Conservation (phyloP, 2,888 invertebrate genomes). For the Melieria omissa region DNA sequence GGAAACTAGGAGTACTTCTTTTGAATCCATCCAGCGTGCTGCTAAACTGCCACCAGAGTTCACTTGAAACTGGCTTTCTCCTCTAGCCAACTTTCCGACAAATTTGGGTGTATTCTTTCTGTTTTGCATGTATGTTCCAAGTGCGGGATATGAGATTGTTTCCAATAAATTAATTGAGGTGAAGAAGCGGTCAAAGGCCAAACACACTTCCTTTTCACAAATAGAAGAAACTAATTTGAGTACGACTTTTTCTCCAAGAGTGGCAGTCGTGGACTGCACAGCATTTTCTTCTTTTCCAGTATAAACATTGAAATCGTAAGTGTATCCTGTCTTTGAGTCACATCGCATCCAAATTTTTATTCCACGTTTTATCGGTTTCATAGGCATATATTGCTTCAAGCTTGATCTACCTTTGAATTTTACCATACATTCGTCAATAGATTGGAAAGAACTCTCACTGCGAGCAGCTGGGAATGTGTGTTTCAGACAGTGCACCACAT, state of each 20-base stretch:
- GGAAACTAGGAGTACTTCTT: conserved; percentile 7
- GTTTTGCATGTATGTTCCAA: conserved; percentile 20
- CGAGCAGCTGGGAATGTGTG: too few species aligned
- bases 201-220: background rate
- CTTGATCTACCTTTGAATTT: too few species aligned
- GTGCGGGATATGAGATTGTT: conserved; percentile 18
- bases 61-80: conserved; percentile 19
- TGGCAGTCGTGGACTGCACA: background rate
- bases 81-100: background rate
- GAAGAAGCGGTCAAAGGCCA: conserved; percentile 2
- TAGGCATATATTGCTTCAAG: conserved; percentile 16
- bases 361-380: conserved; percentile 18
- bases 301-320: conserved; percentile 33
- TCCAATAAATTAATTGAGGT: conserved; percentile 10
- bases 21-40: conserved; percentile 21
- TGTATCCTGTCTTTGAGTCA: conserved; percentile 33
- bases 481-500: too few species aligned
- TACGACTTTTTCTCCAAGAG: background rate
- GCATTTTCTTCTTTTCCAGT: conserved; percentile 20
- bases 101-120: conserved; percentile 16
- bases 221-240: background rate
- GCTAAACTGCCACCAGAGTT: conserved; percentile 15
- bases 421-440: too few species aligned
- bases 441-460: too few species aligned
- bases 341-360: conserved; percentile 25